Base-by-base conservation (phyloP, 2,797 vertebrate genomes). In the Pelochelys cantorii region DNA sequence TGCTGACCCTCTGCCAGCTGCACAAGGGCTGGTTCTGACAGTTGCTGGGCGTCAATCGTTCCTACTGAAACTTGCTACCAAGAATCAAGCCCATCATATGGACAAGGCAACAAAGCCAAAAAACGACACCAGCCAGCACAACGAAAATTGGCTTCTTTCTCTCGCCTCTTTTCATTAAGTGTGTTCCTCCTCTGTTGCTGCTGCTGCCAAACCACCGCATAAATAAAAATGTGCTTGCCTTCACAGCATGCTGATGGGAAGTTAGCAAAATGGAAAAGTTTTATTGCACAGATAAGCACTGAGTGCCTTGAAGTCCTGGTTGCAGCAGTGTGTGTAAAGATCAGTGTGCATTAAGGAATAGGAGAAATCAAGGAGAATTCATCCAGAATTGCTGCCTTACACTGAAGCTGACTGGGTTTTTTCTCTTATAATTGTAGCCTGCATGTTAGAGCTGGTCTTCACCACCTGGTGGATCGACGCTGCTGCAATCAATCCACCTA, bases 191-290 rank as follows among this genome's bases (percentile, higher is more conserved):
- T 34, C 7, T 56, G 34, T 59, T 55, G 31, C 54, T 83, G 29
- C 17, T 55, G 31, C 54, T 83, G 29, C 17, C 60, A 31, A 77
- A 55, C 86, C 77, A 2, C 15, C 62, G 81, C 78, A 83, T 54
- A 85, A 85, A 71, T 79, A 84, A n/a, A 71, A 71, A 86, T 48
- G 42, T 31, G 25, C 92, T 85, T 77, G 84, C 60, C 56, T 71
- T n/a, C 78, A 13, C 14, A 52, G 48, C 5, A 4, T 29, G n/a
- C 29, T 84, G 60, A 18, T 14, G 1, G n/a, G n/a, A 86, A 75
- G 62, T 34, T 59, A 75, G 75, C 15, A 31, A 83, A 29, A 54
- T 5, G 79, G 81, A 25, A 55, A 52, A 48, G 78, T 42, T 93
- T 37, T 10, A 10, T 1, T 27, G 29, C 84, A 55, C 80, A 81